Evolutionary conservation across 2,888 invertebrate genomes (phyloP).

Genomic region (Phragmatobia fuliginosa): DNA sequence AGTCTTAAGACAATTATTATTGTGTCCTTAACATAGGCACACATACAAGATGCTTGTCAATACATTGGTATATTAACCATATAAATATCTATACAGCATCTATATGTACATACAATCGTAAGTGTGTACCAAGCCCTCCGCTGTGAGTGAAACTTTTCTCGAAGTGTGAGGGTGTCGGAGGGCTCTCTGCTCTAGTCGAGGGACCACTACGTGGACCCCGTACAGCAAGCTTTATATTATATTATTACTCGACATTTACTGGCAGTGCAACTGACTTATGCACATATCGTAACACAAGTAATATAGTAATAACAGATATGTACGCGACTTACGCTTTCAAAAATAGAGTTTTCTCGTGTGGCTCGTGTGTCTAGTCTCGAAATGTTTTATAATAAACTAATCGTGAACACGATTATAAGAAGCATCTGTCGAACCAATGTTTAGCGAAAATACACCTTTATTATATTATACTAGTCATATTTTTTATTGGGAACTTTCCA

Average conservation of each 20-base stretch:
- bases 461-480: conserved; percentile 67
- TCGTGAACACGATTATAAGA: conserved; percentile 25
- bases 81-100: conserved; percentile 84
- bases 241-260: conserved; percentile 67
- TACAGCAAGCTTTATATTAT: conserved; percentile 67
- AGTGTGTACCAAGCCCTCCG: conserved; percentile 67
- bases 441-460: conserved; percentile 58
- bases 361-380: conserved; percentile 25
- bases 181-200: conserved; percentile 60
- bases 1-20: conserved; percentile 76
- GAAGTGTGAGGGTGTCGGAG: conserved; percentile 30
- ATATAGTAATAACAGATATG: conserved; percentile 71
- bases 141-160: conserved; percentile 33
- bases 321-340: conserved; percentile 60
- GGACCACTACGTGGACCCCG: conserved; percentile 76
- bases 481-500: conserved; percentile 54
- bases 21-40: conserved; percentile 77
- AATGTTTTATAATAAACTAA: conserved; percentile 27
- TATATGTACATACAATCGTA: conserved; percentile 84
- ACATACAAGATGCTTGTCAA: conserved; percentile 80
- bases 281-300: conserved; percentile 63
- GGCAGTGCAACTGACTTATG: conserved; percentile 80
- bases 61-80: conserved; percentile 75
- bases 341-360: conserved; percentile 42
- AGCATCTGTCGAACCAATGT: conserved; percentile 41